These are phyloP conservation scores for Tokudaia muenninki DNA, from an alignment of 2,797 vertebrate genomes.

Conservation along the genomic window DNA sequence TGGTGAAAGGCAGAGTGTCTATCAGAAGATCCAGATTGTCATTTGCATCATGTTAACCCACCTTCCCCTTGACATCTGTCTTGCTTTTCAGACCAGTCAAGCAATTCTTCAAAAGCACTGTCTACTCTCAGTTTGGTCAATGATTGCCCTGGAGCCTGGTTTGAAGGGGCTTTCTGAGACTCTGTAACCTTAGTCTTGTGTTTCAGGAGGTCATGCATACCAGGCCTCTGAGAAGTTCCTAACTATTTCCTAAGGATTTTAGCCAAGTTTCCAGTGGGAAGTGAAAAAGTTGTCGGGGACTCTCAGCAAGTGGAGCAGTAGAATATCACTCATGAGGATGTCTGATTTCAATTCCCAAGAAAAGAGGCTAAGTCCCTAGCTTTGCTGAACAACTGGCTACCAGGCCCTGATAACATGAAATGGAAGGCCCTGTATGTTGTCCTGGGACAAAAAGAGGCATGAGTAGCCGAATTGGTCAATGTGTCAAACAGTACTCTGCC, in stretches of 20 bases:
- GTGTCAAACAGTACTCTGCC: neutral
- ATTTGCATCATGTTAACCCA: neutral
- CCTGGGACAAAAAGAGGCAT: neutral
- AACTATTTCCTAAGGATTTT: neutral
- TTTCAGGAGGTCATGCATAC: neutral
- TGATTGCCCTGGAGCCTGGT: neutral
- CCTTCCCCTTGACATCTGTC: neutral
- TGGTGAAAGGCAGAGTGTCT: neutral
- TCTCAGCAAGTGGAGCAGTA: neutral
- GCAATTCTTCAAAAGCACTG: neutral
- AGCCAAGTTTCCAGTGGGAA: neutral
- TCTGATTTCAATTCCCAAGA: conserved; percentile 7
- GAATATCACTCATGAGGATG: neutral
- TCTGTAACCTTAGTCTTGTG: neutral
- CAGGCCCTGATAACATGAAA: neutral
- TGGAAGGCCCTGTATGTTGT: neutral
- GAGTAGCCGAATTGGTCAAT: neutral
- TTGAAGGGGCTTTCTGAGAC: neutral
- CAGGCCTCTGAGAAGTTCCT: neutral
- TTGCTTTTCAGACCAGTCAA: neutral
- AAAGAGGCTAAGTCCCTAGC: neutral
- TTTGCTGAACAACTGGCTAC: neutral
- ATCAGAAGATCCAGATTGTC: neutral
- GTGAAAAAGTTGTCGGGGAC: neutral
- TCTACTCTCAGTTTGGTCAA: conserved; percentile 14